Conservation (phyloP, 2,888 invertebrate genomes). For the Eudemis profundana region DNA sequence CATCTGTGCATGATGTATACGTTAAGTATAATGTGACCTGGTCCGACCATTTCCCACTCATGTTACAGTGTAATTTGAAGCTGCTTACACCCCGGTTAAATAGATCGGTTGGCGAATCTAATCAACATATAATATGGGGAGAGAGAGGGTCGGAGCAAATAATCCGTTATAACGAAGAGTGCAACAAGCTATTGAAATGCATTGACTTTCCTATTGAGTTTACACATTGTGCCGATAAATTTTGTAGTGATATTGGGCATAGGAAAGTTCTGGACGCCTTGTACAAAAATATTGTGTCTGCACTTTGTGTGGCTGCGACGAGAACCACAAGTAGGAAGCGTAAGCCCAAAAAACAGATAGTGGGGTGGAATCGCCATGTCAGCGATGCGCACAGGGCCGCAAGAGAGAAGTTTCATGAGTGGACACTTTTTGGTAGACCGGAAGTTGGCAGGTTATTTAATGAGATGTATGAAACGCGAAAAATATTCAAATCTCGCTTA, state of each 20-base stretch:
- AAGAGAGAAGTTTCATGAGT: too few species aligned
- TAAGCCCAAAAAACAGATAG: conserved; percentile 1
- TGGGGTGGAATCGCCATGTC: too few species aligned
- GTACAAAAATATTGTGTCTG: not conserved
- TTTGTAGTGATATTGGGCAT: conserved; percentile 5
- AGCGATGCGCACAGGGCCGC: too few species aligned
- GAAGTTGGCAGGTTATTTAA: too few species aligned
- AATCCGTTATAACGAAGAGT: not conserved
- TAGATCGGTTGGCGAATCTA: not conserved
- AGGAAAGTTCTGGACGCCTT: conserved; percentile 1
- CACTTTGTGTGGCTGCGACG: conserved; percentile 2
- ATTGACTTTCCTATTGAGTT: conserved; percentile 7
- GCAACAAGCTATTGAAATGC: not conserved
- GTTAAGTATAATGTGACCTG: not conserved
- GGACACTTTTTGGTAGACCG: too few species aligned
- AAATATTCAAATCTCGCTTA: too few species aligned
- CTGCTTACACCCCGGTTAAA: not conserved
- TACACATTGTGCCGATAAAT: conserved; percentile 1
- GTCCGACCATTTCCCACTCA: conserved; percentile 1
- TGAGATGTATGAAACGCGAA: too few species aligned
- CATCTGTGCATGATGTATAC: not conserved
- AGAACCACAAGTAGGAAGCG: not conserved
- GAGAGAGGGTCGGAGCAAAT: not conserved
- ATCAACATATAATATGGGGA: not conserved
- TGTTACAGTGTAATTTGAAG: conserved; percentile 1